These are phyloP conservation scores for Microtus montanus DNA, from an alignment of 2,113 vertebrate species.

Conservation along the genomic window DNA sequence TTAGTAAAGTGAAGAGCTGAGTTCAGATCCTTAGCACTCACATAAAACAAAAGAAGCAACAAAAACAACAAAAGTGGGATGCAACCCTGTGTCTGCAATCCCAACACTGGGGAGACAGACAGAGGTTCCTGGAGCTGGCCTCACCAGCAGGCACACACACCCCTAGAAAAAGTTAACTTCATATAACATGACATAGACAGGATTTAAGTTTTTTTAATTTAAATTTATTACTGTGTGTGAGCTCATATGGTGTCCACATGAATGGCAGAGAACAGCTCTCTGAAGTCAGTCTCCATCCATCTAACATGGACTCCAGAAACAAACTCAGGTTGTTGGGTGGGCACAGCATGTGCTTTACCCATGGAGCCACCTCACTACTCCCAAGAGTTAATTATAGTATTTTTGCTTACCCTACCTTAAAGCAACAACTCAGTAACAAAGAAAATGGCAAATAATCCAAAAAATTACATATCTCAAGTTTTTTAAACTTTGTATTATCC, in stretches of 20 bases:
- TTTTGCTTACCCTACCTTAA: constrained; percentile 45
- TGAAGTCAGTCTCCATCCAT: neutral
- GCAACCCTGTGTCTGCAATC: neutral
- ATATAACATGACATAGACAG: neutral
- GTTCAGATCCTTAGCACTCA: neutral
- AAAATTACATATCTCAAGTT: neutral
- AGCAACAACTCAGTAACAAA: neutral
- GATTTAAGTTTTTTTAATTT: neutral
- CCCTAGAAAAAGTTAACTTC: constrained; percentile 32
- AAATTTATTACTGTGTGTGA: neutral
- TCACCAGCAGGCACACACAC: neutral
- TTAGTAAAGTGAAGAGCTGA: neutral
- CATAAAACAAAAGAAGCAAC: neutral
- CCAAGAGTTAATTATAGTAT: neutral
- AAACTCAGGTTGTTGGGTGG: neutral
- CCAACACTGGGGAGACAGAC: neutral
- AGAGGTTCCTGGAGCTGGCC: neutral
- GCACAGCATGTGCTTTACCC: neutral
- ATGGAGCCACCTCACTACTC: neutral
- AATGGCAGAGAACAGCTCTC: neutral
- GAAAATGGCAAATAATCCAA: constrained; percentile 34
- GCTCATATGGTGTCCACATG: neutral
- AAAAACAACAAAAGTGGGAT: no score
- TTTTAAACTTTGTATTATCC: neutral
- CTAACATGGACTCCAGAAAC: neutral